Conservation (phyloP, 2,888 invertebrate genomes). For the Neoscelio sp. region DNA sequence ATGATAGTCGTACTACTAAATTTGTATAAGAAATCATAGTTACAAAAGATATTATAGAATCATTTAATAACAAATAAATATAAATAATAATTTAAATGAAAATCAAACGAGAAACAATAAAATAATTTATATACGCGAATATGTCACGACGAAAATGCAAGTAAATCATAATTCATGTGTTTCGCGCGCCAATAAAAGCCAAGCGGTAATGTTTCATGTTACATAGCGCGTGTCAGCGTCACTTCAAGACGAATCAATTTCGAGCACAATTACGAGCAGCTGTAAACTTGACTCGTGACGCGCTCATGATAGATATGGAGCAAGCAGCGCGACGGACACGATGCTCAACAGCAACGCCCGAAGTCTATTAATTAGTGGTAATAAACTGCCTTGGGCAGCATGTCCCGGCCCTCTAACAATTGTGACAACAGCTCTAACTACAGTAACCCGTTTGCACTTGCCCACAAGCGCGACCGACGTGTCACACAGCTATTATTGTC, state of each 20-base stretch:
- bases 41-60: background rate
- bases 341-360: slow-evolving; percentile 65
- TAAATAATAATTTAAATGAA: background rate
- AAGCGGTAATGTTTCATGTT: slow-evolving; percentile 21
- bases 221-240: slow-evolving; percentile 35
- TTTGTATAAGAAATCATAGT: background rate
- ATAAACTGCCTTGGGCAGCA: slow-evolving; percentile 72
- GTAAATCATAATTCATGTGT: slow-evolving; percentile 36
- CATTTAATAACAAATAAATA: background rate
- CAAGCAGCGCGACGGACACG: slow-evolving; percentile 69
- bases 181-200: slow-evolving; percentile 46
- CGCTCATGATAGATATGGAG: slow-evolving; percentile 75
- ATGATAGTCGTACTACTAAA: slow-evolving; percentile 4
- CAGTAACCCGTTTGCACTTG: slow-evolving; percentile 68
- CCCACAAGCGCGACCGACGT: slow-evolving; percentile 35
- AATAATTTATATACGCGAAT: background rate
- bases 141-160: slow-evolving; percentile 7
- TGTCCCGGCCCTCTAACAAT: slow-evolving; percentile 66
- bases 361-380: slow-evolving; percentile 78
- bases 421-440: slow-evolving; percentile 69
- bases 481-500: slow-evolving; percentile 42
- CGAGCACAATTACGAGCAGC: slow-evolving; percentile 72
- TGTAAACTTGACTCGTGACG: slow-evolving; percentile 76
- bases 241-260: slow-evolving; percentile 76
- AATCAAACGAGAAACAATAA: too few species aligned